phyloP scores from a whole-genome alignment of 2,797 vertebrate genomes.

The Nasua narica region DNA sequence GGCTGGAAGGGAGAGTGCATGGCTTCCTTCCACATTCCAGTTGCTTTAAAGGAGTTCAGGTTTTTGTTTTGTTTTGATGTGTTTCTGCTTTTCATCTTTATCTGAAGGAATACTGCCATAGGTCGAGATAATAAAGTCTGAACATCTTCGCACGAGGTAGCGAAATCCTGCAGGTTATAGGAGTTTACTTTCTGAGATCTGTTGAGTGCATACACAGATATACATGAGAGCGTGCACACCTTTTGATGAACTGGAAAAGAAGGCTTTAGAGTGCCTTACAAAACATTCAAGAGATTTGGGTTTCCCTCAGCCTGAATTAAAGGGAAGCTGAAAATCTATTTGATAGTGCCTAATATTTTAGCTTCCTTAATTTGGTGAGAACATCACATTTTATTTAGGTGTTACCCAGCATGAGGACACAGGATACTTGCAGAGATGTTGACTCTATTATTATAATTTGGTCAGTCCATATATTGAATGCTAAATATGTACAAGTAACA shows the following conservation, averaged over 20 bases:
- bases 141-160: not conserved
- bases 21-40: not conserved
- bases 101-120: not conserved
- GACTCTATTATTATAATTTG: not conserved
- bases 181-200: not conserved
- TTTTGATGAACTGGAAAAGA: not conserved
- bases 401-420: not conserved
- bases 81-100: not conserved
- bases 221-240: not conserved
- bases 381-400: not conserved
- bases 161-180: not conserved
- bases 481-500: not conserved
- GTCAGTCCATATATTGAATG: not conserved
- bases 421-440: not conserved
- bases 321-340: conserved; percentile 1
- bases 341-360: not conserved
- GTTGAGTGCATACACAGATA: not conserved
- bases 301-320: not conserved
- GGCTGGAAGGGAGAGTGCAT: accelerated
- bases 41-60: not conserved
- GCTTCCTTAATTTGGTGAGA: not conserved
- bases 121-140: not conserved
- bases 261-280: not conserved
- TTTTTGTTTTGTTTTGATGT: not conserved
- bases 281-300: not conserved